Conservation (phyloP, 2,113 vertebrate genomes). For the Paralichthys olivaceus region DNA sequence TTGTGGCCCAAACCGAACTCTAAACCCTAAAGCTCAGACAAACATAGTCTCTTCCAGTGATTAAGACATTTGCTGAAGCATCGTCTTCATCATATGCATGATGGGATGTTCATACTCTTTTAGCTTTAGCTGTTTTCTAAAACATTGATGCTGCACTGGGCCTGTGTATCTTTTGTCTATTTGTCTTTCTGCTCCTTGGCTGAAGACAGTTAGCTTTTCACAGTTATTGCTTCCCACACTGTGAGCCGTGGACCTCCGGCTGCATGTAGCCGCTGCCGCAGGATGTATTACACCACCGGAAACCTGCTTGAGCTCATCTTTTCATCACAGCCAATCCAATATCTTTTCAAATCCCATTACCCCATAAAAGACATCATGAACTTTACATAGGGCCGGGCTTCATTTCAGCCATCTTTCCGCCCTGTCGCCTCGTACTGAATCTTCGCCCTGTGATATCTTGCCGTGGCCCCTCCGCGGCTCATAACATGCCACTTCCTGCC, state of each 20-base stretch:
- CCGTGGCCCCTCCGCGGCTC: slow-evolving; percentile 28
- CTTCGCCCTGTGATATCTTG: slow-evolving; percentile 24
- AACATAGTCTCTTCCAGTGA: too few species aligned
- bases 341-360: slow-evolving; percentile 57
- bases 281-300: background rate
- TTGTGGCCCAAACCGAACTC: too few species aligned
- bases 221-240: background rate
- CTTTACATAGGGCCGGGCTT: slow-evolving; percentile 67
- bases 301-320: slow-evolving; percentile 37
- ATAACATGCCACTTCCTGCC: slow-evolving; percentile 64
- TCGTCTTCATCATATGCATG: too few species aligned
- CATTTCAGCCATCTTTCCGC: slow-evolving; percentile 48
- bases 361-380: slow-evolving; percentile 50
- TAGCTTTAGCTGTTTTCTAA: too few species aligned
- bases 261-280: too few species aligned
- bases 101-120: too few species aligned
- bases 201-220: background rate
- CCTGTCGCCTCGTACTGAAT: slow-evolving; percentile 24
- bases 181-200: background rate
- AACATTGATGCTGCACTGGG: background rate
- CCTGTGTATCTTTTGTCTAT: background rate
- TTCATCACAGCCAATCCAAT: slow-evolving; percentile 44
- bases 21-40: too few species aligned
- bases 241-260: background rate
- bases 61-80: too few species aligned